Evolutionary conservation across 2,888 invertebrate genomes (phyloP).

Genomic region (Parascotia fuliginaria): DNA sequence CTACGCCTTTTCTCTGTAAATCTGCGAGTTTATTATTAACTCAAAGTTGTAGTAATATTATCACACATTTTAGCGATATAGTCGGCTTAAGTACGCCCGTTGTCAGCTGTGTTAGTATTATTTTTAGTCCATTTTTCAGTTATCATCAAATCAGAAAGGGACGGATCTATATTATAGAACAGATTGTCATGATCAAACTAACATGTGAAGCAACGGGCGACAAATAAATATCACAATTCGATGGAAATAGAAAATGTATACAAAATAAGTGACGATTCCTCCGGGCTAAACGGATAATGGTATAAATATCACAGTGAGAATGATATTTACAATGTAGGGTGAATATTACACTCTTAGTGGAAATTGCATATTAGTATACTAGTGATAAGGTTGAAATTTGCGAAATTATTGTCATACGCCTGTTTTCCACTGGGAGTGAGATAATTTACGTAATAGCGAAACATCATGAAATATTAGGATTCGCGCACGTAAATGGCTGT

Average conservation of each 20-base stretch:
- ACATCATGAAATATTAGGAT: too few species aligned
- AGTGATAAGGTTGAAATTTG: too few species aligned
- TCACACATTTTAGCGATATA: slow-evolving; percentile 23
- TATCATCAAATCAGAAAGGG: not conserved
- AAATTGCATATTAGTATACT: too few species aligned
- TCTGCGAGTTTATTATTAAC: too few species aligned
- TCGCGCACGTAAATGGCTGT: too few species aligned
- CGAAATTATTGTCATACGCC: too few species aligned
- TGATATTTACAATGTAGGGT: slow-evolving; percentile 57
- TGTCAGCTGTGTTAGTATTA: slow-evolving; percentile 8
- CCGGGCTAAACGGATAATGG: slow-evolving; percentile 24
- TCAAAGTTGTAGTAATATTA: not conserved
- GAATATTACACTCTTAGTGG: too few species aligned
- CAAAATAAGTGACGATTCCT: slow-evolving; percentile 25
- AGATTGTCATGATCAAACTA: slow-evolving; percentile 9
- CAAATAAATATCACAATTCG: slow-evolving; percentile 42
- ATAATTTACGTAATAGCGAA: too few species aligned
- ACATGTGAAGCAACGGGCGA: slow-evolving; percentile 12
- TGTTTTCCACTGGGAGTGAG: too few species aligned
- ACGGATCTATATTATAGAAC: not conserved
- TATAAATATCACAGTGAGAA: slow-evolving; percentile 51
- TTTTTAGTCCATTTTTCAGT: slow-evolving; percentile 5
- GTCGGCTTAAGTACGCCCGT: slow-evolving; percentile 25
- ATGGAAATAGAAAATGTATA: slow-evolving; percentile 40
- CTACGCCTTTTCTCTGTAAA: too few species aligned